Percentiles rank a stretch among this genome's conserved stretches.
phyloP scores from a whole-genome alignment of 2,797 vertebrate species.

The Channallabes apus region DNA sequence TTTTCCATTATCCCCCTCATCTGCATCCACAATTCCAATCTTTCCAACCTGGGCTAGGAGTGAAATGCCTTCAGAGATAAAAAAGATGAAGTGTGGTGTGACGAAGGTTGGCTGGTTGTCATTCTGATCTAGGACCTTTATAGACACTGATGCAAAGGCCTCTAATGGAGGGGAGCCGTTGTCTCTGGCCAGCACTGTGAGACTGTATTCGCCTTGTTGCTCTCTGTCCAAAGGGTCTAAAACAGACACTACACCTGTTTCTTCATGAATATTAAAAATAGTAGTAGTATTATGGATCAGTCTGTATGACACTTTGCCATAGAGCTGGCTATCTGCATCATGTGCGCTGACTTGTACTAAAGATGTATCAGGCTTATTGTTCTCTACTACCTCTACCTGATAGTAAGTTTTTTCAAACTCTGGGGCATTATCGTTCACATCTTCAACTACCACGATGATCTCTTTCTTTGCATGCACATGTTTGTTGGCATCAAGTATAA shows the following conservation, averaged over 20 bases:
- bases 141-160: slow-evolving; percentile 58
- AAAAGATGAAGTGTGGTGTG: slow-evolving; percentile 76
- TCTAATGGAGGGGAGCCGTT: slow-evolving; percentile 71
- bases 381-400: slow-evolving; percentile 72
- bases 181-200: slow-evolving; percentile 73
- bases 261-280: slow-evolving; percentile 69
- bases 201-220: slow-evolving; percentile 60
- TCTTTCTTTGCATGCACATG: slow-evolving; percentile 40
- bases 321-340: slow-evolving; percentile 72
- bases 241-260: slow-evolving; percentile 69
- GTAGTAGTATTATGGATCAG: slow-evolving; percentile 59
- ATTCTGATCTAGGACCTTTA: slow-evolving; percentile 76
- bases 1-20: slow-evolving; percentile 71
- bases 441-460: slow-evolving; percentile 70
- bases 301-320: slow-evolving; percentile 71
- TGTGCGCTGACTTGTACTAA: slow-evolving; percentile 69
- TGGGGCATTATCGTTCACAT: slow-evolving; percentile 79
- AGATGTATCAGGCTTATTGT: slow-evolving; percentile 67
- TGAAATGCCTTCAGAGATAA: slow-evolving; percentile 72
- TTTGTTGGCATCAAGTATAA: slow-evolving; percentile 53
- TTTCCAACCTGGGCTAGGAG: slow-evolving; percentile 66
- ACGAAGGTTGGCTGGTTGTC: slow-evolving; percentile 76
- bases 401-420: slow-evolving; percentile 67
- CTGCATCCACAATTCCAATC: slow-evolving; percentile 71
- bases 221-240: slow-evolving; percentile 73